Evolutionary conservation across 2,113 vertebrate genomes (phyloP), one percentile per base, ranked within the genome.

Genomic region (Odontesthes bonariensis): DNA sequence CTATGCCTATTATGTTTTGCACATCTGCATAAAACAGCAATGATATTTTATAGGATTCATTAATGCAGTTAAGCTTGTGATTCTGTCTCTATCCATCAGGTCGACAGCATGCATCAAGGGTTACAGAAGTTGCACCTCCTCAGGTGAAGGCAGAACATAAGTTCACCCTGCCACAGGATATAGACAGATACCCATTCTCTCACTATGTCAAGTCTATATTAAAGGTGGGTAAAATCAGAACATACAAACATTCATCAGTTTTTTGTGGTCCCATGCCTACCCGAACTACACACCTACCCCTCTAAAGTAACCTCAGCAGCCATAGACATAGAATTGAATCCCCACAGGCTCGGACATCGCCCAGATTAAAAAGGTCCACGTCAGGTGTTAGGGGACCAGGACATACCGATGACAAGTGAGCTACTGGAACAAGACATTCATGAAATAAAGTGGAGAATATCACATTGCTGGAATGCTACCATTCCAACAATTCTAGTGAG

Each of bases 161-260:
- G 8, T 91, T 95, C 33, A 82, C 75, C 19, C 93, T 98, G 54
- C 96, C 96, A 40, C 31, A 17, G 11, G 89, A 90, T 81, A 93
- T 96, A 66, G 95, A 97, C 90, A 90, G 63, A 85, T 88, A 93
- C 49, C 95, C 96, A 1, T 97, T 98, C 87, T 96, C 96, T 66
- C 91, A 83, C 73, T 98, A 96, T 16, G 57, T 94, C 71, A 94
- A 92, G 69, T 93, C 93, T 46, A 80, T 93, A 19, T 92, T 97
- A 72, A 95, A 95, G 95, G 96, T 97, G 63, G 75, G 82, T 56
- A 33, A 53, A 12, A 9, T 31, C 33, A 9, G 23, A 19, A 35
- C 19, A 9, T 8, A 5, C 9, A 8, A 7, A 33, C 5, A 14
- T 11, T 5, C 27, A 8, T 32, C 12, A 56, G 3, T 38, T 10